These are phyloP conservation scores for Junonia oenone DNA, from an alignment of 2,888 invertebrate species.

Conservation along the genomic window DNA sequence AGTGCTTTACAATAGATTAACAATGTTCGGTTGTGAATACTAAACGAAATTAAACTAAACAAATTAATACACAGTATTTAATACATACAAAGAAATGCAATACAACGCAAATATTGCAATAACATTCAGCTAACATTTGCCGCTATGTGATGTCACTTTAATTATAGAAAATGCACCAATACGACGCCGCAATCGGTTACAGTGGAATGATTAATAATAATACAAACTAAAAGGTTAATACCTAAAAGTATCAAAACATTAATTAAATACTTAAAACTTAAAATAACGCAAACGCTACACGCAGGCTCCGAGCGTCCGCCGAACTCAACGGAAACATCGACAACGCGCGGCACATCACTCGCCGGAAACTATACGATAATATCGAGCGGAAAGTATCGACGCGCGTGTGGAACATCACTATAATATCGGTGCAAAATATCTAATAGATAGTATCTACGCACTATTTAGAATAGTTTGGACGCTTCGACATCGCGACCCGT, in stretches of 20 bases:
- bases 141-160: constrained; percentile 42
- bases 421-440: constrained; percentile 73
- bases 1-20: constrained; percentile 43
- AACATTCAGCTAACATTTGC: background rate
- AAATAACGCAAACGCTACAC: constrained; percentile 49
- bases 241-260: constrained; percentile 67
- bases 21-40: constrained; percentile 6
- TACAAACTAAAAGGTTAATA: constrained; percentile 47
- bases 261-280: constrained; percentile 60
- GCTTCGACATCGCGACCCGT: constrained; percentile 44
- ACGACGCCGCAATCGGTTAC: constrained; percentile 36
- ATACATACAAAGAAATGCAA: constrained; percentile 9
- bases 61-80: constrained; percentile 8
- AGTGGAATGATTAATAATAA: constrained; percentile 70
- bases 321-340: constrained; percentile 21
- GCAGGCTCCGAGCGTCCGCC: constrained; percentile 35
- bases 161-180: constrained; percentile 29
- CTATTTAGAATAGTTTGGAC: constrained; percentile 74
- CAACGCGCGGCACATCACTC: constrained; percentile 24
- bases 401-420: constrained; percentile 51
- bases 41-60: constrained; percentile 17
- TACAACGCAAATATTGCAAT: constrained; percentile 9
- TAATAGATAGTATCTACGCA: constrained; percentile 60
- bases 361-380: constrained; percentile 23
- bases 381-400: constrained; percentile 40